These are phyloP conservation scores for Troides helena DNA, from an alignment of 2,888 invertebrate genomes.

Conservation along the genomic window DNA sequence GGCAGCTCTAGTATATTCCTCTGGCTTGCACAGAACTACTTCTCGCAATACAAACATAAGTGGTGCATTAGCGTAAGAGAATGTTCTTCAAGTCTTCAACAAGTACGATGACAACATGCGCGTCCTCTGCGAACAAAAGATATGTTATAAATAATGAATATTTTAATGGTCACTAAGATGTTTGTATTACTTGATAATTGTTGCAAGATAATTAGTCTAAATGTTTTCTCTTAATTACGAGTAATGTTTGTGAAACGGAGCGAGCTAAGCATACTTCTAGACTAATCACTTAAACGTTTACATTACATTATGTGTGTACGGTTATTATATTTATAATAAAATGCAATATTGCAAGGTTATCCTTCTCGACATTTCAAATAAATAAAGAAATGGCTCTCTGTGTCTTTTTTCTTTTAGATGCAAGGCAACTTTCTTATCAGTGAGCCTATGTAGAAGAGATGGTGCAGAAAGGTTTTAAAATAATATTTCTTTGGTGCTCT, in stretches of 20 bases:
- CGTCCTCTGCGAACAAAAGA: constrained; percentile 23
- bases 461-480: no score
- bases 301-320: no score
- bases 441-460: neutral
- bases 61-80: neutral
- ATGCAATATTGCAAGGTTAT: neutral
- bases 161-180: constrained; percentile 12
- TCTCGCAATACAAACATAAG: neutral
- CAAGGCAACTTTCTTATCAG: neutral
- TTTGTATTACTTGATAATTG: constrained; percentile 10
- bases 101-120: neutral
- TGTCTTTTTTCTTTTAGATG: neutral
- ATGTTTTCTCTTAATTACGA: constrained; percentile 8
- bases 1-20: constrained; percentile 3
- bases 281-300: neutral
- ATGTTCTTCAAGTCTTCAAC: constrained; percentile 3
- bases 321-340: neutral
- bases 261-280: neutral
- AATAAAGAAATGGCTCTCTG: neutral
- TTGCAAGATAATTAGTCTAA: constrained; percentile 20
- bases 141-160: constrained; percentile 8
- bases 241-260: constrained; percentile 7
- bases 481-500: no score
- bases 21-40: constrained; percentile 12
- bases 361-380: neutral